Base-by-base conservation (phyloP, 1,140 invertebrate species). In the Antheraea mylitta region DNA sequence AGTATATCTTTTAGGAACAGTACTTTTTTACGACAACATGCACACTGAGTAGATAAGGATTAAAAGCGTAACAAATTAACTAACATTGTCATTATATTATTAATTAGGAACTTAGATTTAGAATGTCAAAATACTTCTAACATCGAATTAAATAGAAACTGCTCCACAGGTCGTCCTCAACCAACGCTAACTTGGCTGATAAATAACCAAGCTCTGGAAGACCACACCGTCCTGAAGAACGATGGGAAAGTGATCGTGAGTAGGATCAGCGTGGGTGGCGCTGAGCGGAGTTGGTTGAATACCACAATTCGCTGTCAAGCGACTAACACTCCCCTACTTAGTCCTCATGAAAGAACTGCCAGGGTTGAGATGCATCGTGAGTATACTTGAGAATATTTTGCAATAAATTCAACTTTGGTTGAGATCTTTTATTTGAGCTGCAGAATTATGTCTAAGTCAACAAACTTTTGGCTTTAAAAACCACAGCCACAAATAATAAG, bases 241-340 rank as follows among this genome's bases (percentile, higher is more conserved):
- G 94, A 94, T 45, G 94, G 94, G 18, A 95, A 95, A 78, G 93
- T 96, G 42, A 95, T 97, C 62, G 95, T 97, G 68, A 97, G 96
- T 88, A 94, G 94, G 64, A 93, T 98, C 75, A 95, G 94, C 77
- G 94, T 98, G 53, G 92, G 93, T 7, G 93, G 94, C 18, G 93
- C 97, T 64, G 94, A 94, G 71, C 93, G 97, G 67, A 94, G 95
- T 72, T 96, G 97, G 78, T 93, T 97, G 68, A 97, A 97, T 87
- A 95, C 95, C 48, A 96, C 95, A 36, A 96, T 96, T 82, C 96
- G 96, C 81, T 98, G 97, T 86, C 96, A 96, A 79, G 97, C 97
- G 0, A 95, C 95, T 71, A 98, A 98, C 86, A 97, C 97, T 22
- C 95, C 97, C 68, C 93, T 97, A 13, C 95, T 96, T 78, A 94